phyloP scores from a whole-genome alignment of 2,113 vertebrate genomes.

The Pantherophis guttatus region DNA sequence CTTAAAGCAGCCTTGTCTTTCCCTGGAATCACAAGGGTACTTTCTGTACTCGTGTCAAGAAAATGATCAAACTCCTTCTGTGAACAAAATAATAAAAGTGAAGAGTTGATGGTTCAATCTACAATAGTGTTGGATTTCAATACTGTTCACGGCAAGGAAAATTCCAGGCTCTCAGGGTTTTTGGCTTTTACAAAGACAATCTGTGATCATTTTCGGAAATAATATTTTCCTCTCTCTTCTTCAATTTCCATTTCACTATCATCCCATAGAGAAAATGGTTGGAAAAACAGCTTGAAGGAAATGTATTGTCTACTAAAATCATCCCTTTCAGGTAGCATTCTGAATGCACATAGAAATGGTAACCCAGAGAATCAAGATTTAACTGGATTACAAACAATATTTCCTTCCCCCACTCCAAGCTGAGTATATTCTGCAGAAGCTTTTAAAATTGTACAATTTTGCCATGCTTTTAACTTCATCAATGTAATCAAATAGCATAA shows the following conservation, averaged over 20 bases:
- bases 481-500: background rate
- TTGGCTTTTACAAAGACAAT: background rate
- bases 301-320: background rate
- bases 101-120: background rate
- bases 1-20: background rate
- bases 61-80: background rate
- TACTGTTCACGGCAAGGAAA: background rate
- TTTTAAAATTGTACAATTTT: background rate
- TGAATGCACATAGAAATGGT: background rate
- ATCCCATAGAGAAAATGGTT: background rate
- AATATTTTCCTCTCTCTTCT: background rate
- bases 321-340: background rate
- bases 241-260: background rate
- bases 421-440: background rate
- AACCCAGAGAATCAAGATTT: background rate
- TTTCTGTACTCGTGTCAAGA: background rate
- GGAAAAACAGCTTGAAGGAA: background rate
- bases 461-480: background rate
- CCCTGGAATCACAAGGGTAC: background rate
- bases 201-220: background rate
- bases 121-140: background rate
- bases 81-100: background rate
- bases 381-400: background rate
- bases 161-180: background rate
- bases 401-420: background rate